phyloP scores from a whole-genome alignment of 2,113 vertebrate species.

The Ammospiza nelsoni region DNA sequence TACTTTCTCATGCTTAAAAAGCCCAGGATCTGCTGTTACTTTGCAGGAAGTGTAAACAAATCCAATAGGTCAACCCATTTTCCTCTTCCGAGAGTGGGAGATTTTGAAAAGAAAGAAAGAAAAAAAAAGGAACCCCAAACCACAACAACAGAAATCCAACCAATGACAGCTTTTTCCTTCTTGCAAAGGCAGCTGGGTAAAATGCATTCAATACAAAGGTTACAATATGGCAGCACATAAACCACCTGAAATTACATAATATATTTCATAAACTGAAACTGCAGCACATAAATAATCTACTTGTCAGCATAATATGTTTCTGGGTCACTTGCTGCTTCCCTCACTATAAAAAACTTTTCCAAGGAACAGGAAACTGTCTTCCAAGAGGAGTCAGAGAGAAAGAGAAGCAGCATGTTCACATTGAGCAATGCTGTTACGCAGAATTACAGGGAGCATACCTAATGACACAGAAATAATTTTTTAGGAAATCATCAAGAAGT shows the following conservation, averaged over 20 bases:
- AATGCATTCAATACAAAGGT: neutral
- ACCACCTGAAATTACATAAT: conserved; percentile 2
- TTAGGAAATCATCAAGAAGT: neutral
- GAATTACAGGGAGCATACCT: neutral
- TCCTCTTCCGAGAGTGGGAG: neutral
- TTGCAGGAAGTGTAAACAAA: neutral
- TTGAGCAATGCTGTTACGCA: neutral
- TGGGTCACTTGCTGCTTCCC: neutral
- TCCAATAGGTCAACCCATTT: neutral
- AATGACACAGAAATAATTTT: neutral
- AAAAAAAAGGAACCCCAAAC: no score
- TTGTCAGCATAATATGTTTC: neutral
- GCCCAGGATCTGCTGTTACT: neutral
- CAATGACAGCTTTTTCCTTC: neutral
- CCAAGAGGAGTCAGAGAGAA: neutral
- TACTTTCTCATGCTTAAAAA: neutral
- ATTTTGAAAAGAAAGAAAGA: neutral
- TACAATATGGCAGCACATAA: neutral
- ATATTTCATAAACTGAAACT: conserved; percentile 15
- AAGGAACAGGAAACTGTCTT: neutral
- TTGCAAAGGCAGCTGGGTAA: neutral
- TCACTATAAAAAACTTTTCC: neutral
- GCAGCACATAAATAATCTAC: neutral
- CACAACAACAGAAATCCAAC: neutral
- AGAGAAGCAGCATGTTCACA: neutral